Evolutionary conservation across 1,140 invertebrate species (phyloP).

Genomic region (Holotrichia oblita): DNA sequence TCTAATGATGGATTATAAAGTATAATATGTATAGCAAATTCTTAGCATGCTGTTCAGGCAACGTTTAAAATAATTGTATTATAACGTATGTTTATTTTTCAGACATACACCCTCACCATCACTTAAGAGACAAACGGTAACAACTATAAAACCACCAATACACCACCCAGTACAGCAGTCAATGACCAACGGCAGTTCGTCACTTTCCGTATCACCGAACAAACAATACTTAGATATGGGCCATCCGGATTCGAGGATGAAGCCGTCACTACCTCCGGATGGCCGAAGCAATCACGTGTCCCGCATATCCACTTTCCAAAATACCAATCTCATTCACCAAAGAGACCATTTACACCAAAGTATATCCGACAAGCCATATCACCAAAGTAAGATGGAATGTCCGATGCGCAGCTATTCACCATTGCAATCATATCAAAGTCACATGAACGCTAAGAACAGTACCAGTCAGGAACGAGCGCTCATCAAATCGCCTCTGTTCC

Average conservation of each 20-base stretch:
- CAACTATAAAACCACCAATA: constrained; percentile 28
- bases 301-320: constrained; percentile 46
- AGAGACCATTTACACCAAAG: constrained; percentile 50
- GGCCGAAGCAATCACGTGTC: constrained; percentile 44
- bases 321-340: constrained; percentile 45
- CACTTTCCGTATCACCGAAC: constrained; percentile 28
- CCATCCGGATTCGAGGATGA: neutral
- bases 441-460: constrained; percentile 17
- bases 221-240: constrained; percentile 1
- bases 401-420: constrained; percentile 47
- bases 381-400: constrained; percentile 35
- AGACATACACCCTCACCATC: constrained; percentile 42
- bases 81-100: neutral
- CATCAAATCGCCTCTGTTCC: constrained; percentile 16
- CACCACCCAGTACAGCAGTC: constrained; percentile 39
- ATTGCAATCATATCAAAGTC: constrained; percentile 49
- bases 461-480: constrained; percentile 6
- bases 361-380: constrained; percentile 13
- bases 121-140: neutral
- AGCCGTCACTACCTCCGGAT: constrained; percentile 45
- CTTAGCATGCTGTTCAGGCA: too few species aligned
- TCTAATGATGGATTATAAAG: too few species aligned
- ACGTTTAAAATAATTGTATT: too few species aligned
- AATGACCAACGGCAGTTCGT: constrained; percentile 44
- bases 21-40: too few species aligned